A percentile compares a stretch with the other conserved stretches of the same genome.
Evolutionary conservation across 1,140 invertebrate genomes (phyloP).

Genomic region (Magallana angulata): DNA sequence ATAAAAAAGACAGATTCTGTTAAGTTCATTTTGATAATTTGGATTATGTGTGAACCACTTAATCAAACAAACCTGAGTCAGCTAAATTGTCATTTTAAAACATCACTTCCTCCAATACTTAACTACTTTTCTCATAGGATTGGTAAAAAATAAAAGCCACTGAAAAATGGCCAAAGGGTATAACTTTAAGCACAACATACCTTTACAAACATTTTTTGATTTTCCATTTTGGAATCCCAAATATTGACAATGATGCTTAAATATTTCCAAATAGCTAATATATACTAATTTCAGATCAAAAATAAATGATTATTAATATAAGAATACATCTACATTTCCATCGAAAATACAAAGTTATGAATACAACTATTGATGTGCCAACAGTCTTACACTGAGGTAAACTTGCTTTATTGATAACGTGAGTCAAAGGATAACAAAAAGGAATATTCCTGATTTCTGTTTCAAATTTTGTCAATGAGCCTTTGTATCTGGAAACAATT

Average conservation of each 20-base stretch:
- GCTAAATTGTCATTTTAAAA: neutral
- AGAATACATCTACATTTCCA: neutral
- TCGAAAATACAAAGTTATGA: neutral
- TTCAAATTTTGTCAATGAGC: too few relatives aligned
- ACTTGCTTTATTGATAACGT: too few relatives aligned
- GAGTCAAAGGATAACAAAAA: too few relatives aligned
- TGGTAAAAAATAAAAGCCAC: neutral
- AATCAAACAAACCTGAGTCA: neutral
- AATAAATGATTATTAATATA: neutral
- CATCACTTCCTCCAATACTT: neutral
- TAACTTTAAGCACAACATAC: neutral
- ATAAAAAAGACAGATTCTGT: too few relatives aligned
- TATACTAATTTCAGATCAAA: neutral
- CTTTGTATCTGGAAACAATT: too few relatives aligned
- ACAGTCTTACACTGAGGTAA: neutral
- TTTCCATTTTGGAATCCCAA: neutral
- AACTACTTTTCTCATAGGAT: slow-evolving; percentile 3
- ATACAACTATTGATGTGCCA: neutral
- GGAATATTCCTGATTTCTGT: too few relatives aligned
- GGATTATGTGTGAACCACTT: too few relatives aligned
- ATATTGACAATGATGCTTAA: neutral
- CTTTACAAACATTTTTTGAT: neutral
- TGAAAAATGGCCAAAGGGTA: neutral
- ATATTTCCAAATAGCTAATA: neutral
- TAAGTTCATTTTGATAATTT: too few relatives aligned